Evolutionary conservation across 2,113 vertebrate species (phyloP), one percentile per base, ranked within the genome.

Genomic region (Passerina amoena): DNA sequence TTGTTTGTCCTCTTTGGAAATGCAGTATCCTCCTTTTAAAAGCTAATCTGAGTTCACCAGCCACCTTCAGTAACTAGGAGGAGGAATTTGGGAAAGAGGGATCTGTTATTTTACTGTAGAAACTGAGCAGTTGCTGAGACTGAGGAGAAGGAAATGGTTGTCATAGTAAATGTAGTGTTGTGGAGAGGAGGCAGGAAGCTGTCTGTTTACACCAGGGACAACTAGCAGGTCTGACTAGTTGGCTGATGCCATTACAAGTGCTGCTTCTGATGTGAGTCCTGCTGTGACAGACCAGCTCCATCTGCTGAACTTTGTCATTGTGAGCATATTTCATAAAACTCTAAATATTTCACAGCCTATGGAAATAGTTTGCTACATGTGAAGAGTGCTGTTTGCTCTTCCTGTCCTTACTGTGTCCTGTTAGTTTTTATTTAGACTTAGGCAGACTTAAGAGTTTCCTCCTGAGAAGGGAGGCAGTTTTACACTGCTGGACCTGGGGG

Each of bases 1-100:
- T 81, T 88, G 95, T 98, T 92, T 97, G 96, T 97, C 91, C 90
- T 51, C 88, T 88, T 88, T 82, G 96, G 97, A 98, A 98, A 98
- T 98, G 97, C 97, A 97, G 92, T 97, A 97, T 98, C 97, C 95
- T 98, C 98, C 97, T 98, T 97, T 95, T 96, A 88, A 96, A 96
- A 96, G 86, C 80, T 60, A 80, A 64, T 53, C 42, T 25, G 71
- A 45, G 48, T 88, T 92, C 64, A 68, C 73, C 31, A 61, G 73
- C 82, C 56, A 16, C 56, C 86, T 78, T 68, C 73, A 59, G 31
- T 63, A 82, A 50, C 20, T 8, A 60, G 48, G 38, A 82, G 47
- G 64, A 84, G 84, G 72, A 72, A 78, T 65, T 11, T 63, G 48
- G 72, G 75, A 90, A 69, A 35, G 77, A 24, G 40, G 21, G 84